Evolutionary conservation across 2,797 vertebrate genomes (phyloP), one percentile per base, ranked within the genome.

Genomic region (Aldrovandia affinis): DNA sequence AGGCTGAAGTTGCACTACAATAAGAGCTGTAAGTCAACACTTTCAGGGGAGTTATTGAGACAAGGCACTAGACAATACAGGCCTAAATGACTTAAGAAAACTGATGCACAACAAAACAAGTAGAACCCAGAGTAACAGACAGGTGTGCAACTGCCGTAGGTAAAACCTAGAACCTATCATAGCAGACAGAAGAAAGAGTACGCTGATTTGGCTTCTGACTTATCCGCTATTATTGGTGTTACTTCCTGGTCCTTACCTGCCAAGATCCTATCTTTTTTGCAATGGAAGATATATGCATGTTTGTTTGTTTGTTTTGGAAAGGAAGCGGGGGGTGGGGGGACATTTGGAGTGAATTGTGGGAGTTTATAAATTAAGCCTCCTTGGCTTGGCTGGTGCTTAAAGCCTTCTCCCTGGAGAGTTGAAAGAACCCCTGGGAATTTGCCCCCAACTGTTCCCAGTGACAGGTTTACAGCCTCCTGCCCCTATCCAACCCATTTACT

Each of bases 381-480:
- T 59, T 39, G 52, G 25, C 61, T 63, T 22, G 52, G 73, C 33
- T 77, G 70, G 33, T 8, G 42, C 7, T 28, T 7, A 47, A 63
- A 61, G 33, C 15, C 55, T 20, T 36, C 14, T 33, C 52, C 42
- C 70, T 42, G 10, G 42, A 57, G 55, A 33, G 55, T 22, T 78
- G 73, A 79, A 50, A 78, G 52, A 28, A n/a, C 28, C 15, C 33
- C 55, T 44, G 42, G 28, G 55, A 79, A 33, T 80, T 42, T 39
- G 4, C 20, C 83, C 3, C 22, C 59, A 28, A n/a, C 25, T 54
- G 42, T 30, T 39, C 59, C 77, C 54, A n/a, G 8, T 18, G 57
- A 84, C 83, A 79, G 83, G 30, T 55, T 65, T 28, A 52, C 61
- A 80, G 22, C 52, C 33, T 4, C 25, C 39, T 2, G 6, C 78